Evolutionary conservation across 1,140 invertebrate species (phyloP), one percentile per base, ranked within the genome.

Genomic region (Leptopilina boulardi): DNA sequence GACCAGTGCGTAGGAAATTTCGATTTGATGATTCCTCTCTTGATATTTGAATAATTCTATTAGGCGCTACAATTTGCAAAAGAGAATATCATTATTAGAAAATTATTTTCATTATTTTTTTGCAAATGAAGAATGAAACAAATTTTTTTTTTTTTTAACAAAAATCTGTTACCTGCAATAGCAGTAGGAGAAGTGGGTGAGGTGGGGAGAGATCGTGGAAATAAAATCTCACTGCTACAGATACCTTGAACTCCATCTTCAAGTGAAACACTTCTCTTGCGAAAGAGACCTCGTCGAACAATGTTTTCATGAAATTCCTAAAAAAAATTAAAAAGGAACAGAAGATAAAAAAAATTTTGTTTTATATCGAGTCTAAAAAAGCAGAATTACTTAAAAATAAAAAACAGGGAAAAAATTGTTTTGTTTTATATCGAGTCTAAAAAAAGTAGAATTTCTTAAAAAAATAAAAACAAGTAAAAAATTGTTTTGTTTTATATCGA

Each of bases 231-330:
- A 74, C 81, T 87, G 4, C 83, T 79, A n/a, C 84, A 74, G 19
- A 86, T 78, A 59, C 85, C 86, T 82, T 91, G 90, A 74, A 90
- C 87, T 44, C 91, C 92, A 86, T 94, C 93, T 89, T 94, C 92
- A 82, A 95, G 91, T 82, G 94, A 94, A 75, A 95, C 92, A 81
- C 94, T 94, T 82, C 94, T 91, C 89, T 95, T 95, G 80, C 94
- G 85, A 89, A 94, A 95, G 84, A 94, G 91, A 82, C 93, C 93
- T 86, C 94, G 92, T 83, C 94, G 94, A 86, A 96, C 93, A 77
- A 95, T 92, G 87, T 96, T 95, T 91, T 96, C 94, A 89, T 96
- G 94, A 86, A 96, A 96, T 88, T 96, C 94, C 92, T 94, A 38
- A 18, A 81, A 80, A n/a, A 74, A 54, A 59, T 70, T 30, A 15